These are phyloP conservation scores for Tipula vernalis DNA, from an alignment of 2,888 invertebrate species.

Conservation along the genomic window DNA sequence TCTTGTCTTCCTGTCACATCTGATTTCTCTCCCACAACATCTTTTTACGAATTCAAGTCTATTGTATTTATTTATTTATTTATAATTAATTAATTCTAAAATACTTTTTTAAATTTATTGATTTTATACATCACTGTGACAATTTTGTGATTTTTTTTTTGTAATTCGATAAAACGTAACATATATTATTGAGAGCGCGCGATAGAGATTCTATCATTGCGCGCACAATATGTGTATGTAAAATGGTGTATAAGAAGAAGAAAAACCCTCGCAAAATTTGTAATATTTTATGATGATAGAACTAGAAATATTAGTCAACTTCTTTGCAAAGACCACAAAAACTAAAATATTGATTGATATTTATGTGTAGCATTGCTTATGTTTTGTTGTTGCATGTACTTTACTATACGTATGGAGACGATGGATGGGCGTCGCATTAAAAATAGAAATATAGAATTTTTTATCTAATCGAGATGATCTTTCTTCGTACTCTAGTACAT, in stretches of 20 bases:
- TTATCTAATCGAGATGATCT: not conserved
- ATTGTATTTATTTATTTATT: not conserved
- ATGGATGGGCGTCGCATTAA: not conserved
- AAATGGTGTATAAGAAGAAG: not conserved
- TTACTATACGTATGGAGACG: not conserved
- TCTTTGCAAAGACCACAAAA: not conserved
- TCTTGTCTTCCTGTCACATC: conserved; percentile 4
- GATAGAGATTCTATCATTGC: not conserved
- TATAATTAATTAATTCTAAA: conserved; percentile 1
- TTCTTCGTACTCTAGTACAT: not conserved
- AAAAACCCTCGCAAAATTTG: not conserved
- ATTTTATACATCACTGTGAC: not conserved
- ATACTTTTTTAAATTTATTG: not conserved
- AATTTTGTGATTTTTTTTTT: not conserved
- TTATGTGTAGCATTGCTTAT: not conserved
- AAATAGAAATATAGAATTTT: not conserved
- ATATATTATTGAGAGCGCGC: not conserved
- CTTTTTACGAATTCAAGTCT: not conserved
- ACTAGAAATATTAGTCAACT: not conserved
- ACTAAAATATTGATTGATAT: not conserved
- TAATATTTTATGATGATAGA: not conserved
- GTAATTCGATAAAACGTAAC: not conserved
- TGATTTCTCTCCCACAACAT: conserved; percentile 4
- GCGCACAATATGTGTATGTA: not conserved
- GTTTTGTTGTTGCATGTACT: not conserved